Conservation (phyloP, 2,113 vertebrate genomes). For the Chlorocebus sabaeus region DNA sequence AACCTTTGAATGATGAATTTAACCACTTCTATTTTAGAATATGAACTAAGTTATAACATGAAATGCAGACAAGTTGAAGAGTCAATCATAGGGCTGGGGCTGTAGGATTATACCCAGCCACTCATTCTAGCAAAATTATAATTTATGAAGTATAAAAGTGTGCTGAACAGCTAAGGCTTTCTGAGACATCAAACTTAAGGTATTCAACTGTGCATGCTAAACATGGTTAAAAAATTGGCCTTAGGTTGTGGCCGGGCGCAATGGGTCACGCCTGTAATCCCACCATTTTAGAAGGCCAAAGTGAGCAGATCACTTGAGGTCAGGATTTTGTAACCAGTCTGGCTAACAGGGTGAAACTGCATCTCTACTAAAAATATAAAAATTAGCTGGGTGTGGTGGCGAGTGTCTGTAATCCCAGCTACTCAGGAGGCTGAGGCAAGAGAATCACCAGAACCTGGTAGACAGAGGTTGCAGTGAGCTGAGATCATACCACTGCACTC, state of each 20-base stretch:
- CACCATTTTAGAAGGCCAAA: too few relatives aligned
- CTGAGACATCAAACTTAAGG: background rate
- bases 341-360: too few relatives aligned
- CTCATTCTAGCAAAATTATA: background rate
- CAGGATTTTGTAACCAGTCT: too few relatives aligned
- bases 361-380: too few relatives aligned
- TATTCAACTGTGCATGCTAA: background rate
- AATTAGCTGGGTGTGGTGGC: too few relatives aligned
- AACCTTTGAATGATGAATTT: background rate
- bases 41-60: background rate
- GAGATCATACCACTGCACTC: too few relatives aligned
- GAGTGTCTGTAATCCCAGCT: too few relatives aligned
- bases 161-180: background rate
- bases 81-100: background rate
- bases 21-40: background rate
- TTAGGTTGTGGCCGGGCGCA: background rate
- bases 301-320: too few relatives aligned
- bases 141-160: background rate
- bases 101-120: background rate
- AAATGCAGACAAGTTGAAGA: background rate
- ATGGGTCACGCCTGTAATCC: too few relatives aligned
- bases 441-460: too few relatives aligned
- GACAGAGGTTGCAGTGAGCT: too few relatives aligned
- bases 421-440: too few relatives aligned
- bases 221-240: background rate